These are phyloP conservation scores for Tridacna crocea DNA, from an alignment of 2,888 invertebrate species.

Conservation along the genomic window DNA sequence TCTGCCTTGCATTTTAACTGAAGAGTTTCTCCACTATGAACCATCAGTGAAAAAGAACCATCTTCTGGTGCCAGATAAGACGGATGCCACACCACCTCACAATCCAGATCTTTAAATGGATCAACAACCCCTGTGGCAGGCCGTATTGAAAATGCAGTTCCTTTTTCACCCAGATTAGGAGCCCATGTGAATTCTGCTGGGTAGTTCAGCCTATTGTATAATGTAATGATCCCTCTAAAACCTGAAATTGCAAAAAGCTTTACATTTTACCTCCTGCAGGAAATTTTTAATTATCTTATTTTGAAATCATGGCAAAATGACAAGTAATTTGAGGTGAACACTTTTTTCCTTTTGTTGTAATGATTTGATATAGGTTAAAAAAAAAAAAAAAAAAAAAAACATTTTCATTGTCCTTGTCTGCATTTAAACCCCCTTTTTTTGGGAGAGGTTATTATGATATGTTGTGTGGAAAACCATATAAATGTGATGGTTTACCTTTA, in stretches of 20 bases:
- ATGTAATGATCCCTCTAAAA: constrained; percentile 82
- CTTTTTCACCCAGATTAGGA: constrained; percentile 81
- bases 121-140: constrained; percentile 84
- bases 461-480: too few relatives aligned
- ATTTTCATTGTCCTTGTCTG: too few relatives aligned
- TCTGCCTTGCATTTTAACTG: constrained; percentile 81
- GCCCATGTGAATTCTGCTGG: constrained; percentile 84
- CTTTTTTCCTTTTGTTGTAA: neutral
- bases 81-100: constrained; percentile 84
- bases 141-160: constrained; percentile 84
- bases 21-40: constrained; percentile 79
- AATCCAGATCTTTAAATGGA: constrained; percentile 81
- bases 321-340: neutral
- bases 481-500: too few relatives aligned
- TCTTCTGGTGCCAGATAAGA: constrained; percentile 83
- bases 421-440: too few relatives aligned
- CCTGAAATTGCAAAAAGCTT: constrained; percentile 56
- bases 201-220: constrained; percentile 82
- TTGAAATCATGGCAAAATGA: neutral
- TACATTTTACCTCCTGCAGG: neutral
- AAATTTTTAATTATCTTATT: neutral
- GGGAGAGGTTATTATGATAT: too few relatives aligned
- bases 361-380: neutral
- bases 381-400: too few relatives aligned
- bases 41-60: constrained; percentile 81